Base-by-base conservation (phyloP, 37 sponge, comb jelly and placozoan species). In the Halisarca cf. caerulea region DNA sequence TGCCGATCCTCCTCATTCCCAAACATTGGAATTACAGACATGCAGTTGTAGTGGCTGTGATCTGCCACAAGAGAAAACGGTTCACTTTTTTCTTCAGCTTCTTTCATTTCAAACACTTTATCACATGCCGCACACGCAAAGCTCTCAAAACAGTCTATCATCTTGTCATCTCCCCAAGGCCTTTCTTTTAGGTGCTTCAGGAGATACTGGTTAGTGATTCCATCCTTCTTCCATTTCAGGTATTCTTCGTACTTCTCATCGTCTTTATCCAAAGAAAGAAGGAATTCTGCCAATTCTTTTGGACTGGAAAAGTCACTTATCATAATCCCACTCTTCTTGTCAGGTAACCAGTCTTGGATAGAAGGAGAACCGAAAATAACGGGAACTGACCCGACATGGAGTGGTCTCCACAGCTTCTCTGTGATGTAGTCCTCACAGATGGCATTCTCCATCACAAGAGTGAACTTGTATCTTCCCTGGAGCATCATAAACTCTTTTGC, bases 341-440 rank as follows among this genome's bases (percentile, higher is more conserved):
- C 57, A 25, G 96, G 96, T 17, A 91, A 82, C 96, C 96, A 95
- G 69, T 95, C 96, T 58, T 57, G 60, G 24, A 95, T 73, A 21
- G 88, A 84, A 18, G 90, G 93, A 45, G 96, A 89, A 0, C 96
- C 96, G 17, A 57, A 57, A 60, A 88, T 84, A 8, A 95, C 83
- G 7, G 96, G 96, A 21, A 95, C 87, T 0, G 93, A 88, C 0
- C 96, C 90, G 24, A 92, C 84, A 62, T 82, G 51, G 6, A 95
- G 64, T 0, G 96, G 88, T 34, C 96, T 72, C 93, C 93, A 95
- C 57, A 92, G 84, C 57, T 92, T 95, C 91, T 95, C 96, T 5
- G 96, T 92, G 66, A 92, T 88, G 82, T 95, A 95, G 40, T 95
- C 96, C 27, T 88, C 59, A 57, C 91, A 92, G 23, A 90, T 54